Evolutionary conservation across 1,140 invertebrate genomes (phyloP), one percentile per base, ranked within the genome.

Genomic region (Musca vetustissima): DNA sequence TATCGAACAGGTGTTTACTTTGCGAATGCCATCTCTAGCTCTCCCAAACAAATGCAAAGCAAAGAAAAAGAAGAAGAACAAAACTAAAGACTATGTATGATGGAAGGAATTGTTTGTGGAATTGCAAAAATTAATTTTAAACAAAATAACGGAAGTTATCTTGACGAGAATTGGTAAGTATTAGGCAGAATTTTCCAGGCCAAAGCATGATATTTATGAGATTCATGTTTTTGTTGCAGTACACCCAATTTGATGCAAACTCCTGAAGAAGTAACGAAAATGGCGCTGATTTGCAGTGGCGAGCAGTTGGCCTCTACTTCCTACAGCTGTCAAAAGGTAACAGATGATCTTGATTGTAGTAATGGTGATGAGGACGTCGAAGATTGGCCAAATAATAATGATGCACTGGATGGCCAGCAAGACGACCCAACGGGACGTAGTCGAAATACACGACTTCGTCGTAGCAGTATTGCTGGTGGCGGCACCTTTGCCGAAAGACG

Each of bases 401-500:
- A 43, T 13, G 36, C 13, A 4, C 11, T 13, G 1, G 36, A 13
- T 43, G 36, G 6, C 11, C n/a, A n/a, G n/a, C n/a, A n/a, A n/a
- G n/a, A n/a, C n/a, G n/a, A n/a, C n/a, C n/a, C n/a, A n/a, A 8
- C 28, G 8, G 36, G 36, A 8, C 4, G 36, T 11, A 43, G 11
- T 43, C 6, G 36, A 43, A 43, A 43, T 43, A 11, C 6, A 4
- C 36, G 36, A 1, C 11, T 43, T 6, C 49, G 15, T 14, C 19
- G 47, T 0, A 59, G 24, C 47, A 14, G 19, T 14, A 47, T 4
- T 24, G n/a, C n/a, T n/a, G n/a, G n/a, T n/a, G 24, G 52, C 8
- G 64, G 11, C 1, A 67, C 36, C 3, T 32, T 70, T 4, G 74
- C 78, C 14, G 47, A 72, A 0, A 74, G 78, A 0, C 78, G 78